Base-by-base conservation (phyloP, 2,888 invertebrate species). In the Stramonita haemastoma region DNA sequence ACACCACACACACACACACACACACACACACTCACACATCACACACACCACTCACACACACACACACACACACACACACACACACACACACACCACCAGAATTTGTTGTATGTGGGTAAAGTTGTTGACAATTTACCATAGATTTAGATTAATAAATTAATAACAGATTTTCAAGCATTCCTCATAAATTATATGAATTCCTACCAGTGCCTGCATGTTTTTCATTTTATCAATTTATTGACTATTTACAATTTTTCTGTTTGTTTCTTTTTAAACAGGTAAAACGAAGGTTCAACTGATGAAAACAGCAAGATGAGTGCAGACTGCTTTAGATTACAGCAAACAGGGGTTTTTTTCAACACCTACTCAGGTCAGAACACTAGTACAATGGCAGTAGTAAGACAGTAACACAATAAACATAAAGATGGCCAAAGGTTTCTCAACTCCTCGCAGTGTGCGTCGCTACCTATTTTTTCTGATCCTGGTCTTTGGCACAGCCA, bases 401-500 rank as follows among this genome's bases (percentile, higher is more conserved):
- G 46, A 46, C 46, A 46, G 46, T 46, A 46, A 46, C 2, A 8
- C 46, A 46, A 46, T 46, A 46, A 46, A 46, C 8, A 46, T 5
- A 46, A 46, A 46, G 46, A 87, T 87, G 87, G 87, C 87, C 19
- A 36, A 73, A 73, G 29, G 4, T 0, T 87, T 73, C 26, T 36
- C 36, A 8, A 87, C 29, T 0, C 70, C 73, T 46, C 73, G 36
- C 46, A 89, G 89, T 73, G 85, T 89, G 8, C 60, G 29, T 17
- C 73, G 56, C 46, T 89, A 89, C 56, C 32, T 73, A 26, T 32
- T 32, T 29, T 89, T 89, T 56, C 89, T 89, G 0, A 22, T 73
- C 29, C 32, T 89, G 32, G 66, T 84, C 26, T 66, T 36, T 5
- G 32, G 46, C 34, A 85, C 89, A 26, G 34, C 70, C 4, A 19